Conservation (phyloP, 1,140 invertebrate genomes). For the Euwallacea similis region DNA sequence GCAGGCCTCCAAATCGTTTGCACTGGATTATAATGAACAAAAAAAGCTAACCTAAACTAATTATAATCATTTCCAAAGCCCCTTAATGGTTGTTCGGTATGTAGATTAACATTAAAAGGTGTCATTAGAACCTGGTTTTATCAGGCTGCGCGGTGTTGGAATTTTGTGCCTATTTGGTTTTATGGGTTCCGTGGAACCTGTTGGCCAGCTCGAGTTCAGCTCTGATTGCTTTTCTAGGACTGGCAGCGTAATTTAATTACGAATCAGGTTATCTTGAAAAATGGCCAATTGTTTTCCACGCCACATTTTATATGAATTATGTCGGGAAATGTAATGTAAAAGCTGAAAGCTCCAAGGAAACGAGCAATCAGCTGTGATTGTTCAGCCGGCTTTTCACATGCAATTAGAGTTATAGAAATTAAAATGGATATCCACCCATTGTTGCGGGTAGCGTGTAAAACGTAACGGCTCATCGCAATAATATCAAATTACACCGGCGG, state of each 20-base stretch:
- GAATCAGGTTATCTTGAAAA: no score
- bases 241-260: no score
- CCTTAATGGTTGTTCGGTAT: slow-evolving; percentile 17
- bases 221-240: no score
- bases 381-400: background rate
- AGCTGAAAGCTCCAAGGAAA: background rate
- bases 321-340: no score
- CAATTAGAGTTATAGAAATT: slow-evolving; percentile 10
- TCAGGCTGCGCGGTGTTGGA: slow-evolving; percentile 8
- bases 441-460: slow-evolving; percentile 10
- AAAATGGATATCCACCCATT: background rate
- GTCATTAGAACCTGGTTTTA: slow-evolving; percentile 26
- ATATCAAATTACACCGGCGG: slow-evolving; percentile 1
- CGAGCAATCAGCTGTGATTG: slow-evolving; percentile 6
- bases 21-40: no score
- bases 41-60: slow-evolving; percentile 9
- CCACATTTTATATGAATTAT: no score
- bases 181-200: slow-evolving; percentile 19
- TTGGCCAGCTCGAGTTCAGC: no score
- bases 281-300: no score
- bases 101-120: slow-evolving; percentile 30
- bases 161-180: slow-evolving; percentile 22
- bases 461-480: slow-evolving; percentile 10
- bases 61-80: slow-evolving; percentile 20
- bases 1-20: no score